Base-by-base conservation (phyloP, 53 echinoderm and acorn worm species). In the Zoroaster sp. region DNA sequence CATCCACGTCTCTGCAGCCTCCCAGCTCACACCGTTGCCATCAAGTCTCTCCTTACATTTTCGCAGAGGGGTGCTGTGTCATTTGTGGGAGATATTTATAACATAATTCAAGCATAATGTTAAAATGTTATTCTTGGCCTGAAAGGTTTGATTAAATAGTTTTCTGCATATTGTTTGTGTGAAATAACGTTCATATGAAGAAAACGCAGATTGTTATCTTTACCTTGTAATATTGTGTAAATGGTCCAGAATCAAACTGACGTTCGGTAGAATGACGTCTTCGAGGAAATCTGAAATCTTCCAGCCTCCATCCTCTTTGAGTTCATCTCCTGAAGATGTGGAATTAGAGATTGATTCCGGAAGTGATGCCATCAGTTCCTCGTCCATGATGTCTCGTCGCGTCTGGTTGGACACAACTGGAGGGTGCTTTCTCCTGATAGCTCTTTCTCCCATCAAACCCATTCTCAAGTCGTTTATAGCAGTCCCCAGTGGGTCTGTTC, bases 1-100 rank as follows among this genome's bases (percentile, higher is more conserved):
- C 88, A 88, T 88, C 88, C 88, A 88, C 1, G 88, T 88, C 6
- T 88, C 78, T 4, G 88, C 88, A 5, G 77, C 49, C n/a, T 69
- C 78, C 88, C 88, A 88, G 39, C 38, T n/a, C 45, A 88, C 88
- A 35, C 78, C 78, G 10, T 5, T 31, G 0, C 88, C 76, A 20
- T 59, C 14, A 3, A 28, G 33, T 45, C 52, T 40, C 67, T 78
- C 69, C 34, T 40, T 39, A 51, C 88, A 88, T 63, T 78, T 88
- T 37, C 88, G 44, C 18, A 52, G 4, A 14, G 88, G 88, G 31
- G 53, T 30, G 14, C 88, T 88, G 33, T 20, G n/a, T n/a, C n/a
- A n/a, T n/a, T n/a, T n/a, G n/a, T n/a, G n/a, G n/a, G n/a, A n/a
- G n/a, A n/a, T n/a, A n/a, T n/a, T n/a, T n/a, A n/a, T n/a, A n/a